Conservation (phyloP, 2,888 invertebrate genomes). For the Gasteruption jaculator region DNA sequence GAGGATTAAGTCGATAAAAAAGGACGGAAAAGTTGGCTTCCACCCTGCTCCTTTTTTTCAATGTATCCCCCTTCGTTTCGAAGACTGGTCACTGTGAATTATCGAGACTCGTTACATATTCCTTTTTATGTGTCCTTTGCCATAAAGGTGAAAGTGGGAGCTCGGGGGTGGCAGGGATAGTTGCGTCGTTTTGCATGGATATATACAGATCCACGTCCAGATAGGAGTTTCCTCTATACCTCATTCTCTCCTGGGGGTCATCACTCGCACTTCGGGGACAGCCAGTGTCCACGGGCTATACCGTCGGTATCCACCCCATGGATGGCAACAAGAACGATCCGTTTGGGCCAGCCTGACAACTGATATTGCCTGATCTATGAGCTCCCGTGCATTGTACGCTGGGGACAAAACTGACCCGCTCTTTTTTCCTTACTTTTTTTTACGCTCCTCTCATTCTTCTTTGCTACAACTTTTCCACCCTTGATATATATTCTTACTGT, state of each 20-base stretch:
- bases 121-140: conserved; percentile 47
- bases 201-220: conserved; percentile 12
- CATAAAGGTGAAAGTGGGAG: conserved; percentile 40
- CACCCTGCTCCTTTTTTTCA: no score
- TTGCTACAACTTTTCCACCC: conserved; percentile 17
- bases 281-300: conserved; percentile 37
- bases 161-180: conserved; percentile 16
- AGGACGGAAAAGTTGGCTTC: conserved; percentile 11
- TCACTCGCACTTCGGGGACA: conserved; percentile 50
- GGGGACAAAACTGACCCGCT: conserved; percentile 48
- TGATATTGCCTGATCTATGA: conserved; percentile 52
- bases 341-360: conserved; percentile 39
- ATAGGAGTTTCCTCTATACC: no score
- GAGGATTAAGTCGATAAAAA: conserved; percentile 18
- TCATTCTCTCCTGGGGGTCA: conserved; percentile 48
- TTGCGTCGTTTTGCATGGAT: conserved; percentile 39
- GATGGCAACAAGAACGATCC: conserved; percentile 32
- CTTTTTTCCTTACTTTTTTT: conserved; percentile 21
- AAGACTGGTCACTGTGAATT: conserved; percentile 36
- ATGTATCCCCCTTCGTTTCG: no score
- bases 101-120: conserved; percentile 49
- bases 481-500: no score
- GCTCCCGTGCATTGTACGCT: conserved; percentile 49
- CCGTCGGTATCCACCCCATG: conserved; percentile 23
- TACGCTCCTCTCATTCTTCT: conserved; percentile 11